Base-by-base conservation (phyloP, 2,113 vertebrate species). In the Ceuthmochares aereus region DNA sequence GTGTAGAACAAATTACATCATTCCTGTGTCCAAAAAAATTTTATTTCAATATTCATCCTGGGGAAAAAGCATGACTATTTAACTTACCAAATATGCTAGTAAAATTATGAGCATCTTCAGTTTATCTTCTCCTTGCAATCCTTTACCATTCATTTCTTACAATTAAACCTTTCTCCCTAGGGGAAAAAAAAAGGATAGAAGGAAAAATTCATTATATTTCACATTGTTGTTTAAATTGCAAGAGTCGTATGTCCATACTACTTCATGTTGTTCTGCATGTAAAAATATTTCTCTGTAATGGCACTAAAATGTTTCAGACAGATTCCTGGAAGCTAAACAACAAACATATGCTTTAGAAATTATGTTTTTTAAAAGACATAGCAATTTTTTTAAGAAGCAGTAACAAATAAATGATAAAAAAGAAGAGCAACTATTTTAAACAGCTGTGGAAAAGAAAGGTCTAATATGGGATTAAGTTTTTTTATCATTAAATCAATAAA, bases 81-180 rank as follows among this genome's bases (percentile, higher is more conserved):
- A 91, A 98, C 97, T 98, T 97, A 98, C 98, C 97, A 97, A 86
- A 93, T 62, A 97, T 25, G 75, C 62, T 14, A 98, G 82, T 9
- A 98, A 59, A 87, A 98, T 75, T 14, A 94, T 2, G 9, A 97
- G 8, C 23, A 94, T 81, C 72, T 97, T 94, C 62, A 97, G 8
- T 34, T 76, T 97, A 91, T 94, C 81, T 73, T 94, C 89, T 79
- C 76, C 75, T 55, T 78, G 92, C 17, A 85, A 93, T 47, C 63
- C 59, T 84, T 94, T 93, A 16, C 64, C 52, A 66, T 95, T 97
- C 98, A 98, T 98, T 70, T 87, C 95, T 88, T 66, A 47, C 14
- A 29, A 43, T 34, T 76, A 78, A 89, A 42, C 8, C 32, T 47
- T 60, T 93, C 30, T 85, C 26, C 37, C 40, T 83, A 60, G 21